Conservation (phyloP, 2,888 invertebrate species). For the Lycia hirtaria region DNA sequence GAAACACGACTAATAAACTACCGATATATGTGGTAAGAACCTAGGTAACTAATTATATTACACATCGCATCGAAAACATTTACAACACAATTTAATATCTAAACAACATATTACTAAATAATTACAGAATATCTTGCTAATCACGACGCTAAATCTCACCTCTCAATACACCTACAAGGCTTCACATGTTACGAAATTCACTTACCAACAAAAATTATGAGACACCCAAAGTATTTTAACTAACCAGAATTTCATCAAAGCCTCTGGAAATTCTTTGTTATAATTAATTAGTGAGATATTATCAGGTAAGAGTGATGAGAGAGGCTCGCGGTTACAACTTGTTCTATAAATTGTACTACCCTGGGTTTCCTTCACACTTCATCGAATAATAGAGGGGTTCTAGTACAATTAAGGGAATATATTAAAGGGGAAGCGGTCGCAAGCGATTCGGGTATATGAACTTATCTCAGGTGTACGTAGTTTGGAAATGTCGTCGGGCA, state of each 20-base stretch:
- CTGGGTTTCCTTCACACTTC: constrained; percentile 74
- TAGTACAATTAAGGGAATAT: constrained; percentile 75
- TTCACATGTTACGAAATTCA: constrained; percentile 37
- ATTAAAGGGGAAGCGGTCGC: constrained; percentile 58
- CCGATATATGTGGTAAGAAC: constrained; percentile 4
- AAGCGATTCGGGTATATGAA: constrained; percentile 66
- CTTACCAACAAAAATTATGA: constrained; percentile 48
- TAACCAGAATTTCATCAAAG: constrained; percentile 46
- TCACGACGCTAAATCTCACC: constrained; percentile 21
- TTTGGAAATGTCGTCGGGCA: constrained; percentile 50
- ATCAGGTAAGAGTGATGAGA: constrained; percentile 60
- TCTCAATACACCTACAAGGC: constrained; percentile 21
- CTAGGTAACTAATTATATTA: neutral
- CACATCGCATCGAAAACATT: neutral
- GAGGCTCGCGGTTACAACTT: constrained; percentile 64
- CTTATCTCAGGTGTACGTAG: constrained; percentile 69
- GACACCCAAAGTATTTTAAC: constrained; percentile 55
- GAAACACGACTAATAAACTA: neutral
- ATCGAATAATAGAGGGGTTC: constrained; percentile 74
- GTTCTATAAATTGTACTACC: constrained; percentile 65
- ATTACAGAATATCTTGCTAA: constrained; percentile 4
- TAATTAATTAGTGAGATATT: constrained; percentile 69
- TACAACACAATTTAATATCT: neutral
- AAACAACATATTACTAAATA: constrained; percentile 6
- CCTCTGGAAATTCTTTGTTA: constrained; percentile 46